A percentile compares a stretch with the other conserved stretches of the same genome.
Conservation (phyloP, 2,113 vertebrate genomes). For the Odobenus rosmarus region DNA sequence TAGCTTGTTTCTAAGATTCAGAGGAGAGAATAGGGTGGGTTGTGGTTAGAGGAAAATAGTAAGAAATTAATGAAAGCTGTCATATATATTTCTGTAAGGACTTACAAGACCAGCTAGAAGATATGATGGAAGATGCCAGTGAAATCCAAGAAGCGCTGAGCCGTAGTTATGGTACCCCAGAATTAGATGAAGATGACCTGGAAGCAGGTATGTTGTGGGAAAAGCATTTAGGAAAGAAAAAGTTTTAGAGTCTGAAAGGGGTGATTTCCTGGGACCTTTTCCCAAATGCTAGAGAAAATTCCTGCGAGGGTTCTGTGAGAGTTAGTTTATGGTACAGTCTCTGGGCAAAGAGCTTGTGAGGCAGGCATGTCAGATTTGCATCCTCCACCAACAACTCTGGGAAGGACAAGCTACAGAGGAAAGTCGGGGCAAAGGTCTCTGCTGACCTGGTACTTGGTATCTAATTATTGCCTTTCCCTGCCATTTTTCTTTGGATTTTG, state of each 20-base stretch:
- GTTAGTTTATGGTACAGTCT: neutral
- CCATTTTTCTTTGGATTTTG: slow-evolving; percentile 35
- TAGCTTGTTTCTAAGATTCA: slow-evolving; percentile 13
- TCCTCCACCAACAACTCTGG: neutral
- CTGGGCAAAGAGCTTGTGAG: neutral
- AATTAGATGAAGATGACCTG: slow-evolving; percentile 96
- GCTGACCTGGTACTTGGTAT: neutral
- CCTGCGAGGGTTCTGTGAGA: neutral
- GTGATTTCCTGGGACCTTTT: neutral
- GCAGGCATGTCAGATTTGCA: neutral
- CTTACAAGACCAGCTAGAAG: slow-evolving; percentile 96
- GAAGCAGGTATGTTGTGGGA: slow-evolving; percentile 91
- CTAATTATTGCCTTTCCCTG: neutral
- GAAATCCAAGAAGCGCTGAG: slow-evolving; percentile 96
- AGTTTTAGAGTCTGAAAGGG: neutral
- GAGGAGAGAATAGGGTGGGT: neutral
- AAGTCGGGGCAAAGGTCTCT: neutral
- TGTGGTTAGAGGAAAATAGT: neutral
- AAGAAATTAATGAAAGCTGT: neutral
- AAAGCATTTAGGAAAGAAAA: neutral
- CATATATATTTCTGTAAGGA: slow-evolving; percentile 85
- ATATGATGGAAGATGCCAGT: slow-evolving; percentile 99
- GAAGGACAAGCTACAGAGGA: neutral
- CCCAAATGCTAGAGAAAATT: slow-evolving; percentile 37
- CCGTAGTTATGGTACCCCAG: slow-evolving; percentile 97